These are phyloP conservation scores for Leptinotarsa juncta DNA, from an alignment of 2,888 invertebrate species.

Conservation along the genomic window DNA sequence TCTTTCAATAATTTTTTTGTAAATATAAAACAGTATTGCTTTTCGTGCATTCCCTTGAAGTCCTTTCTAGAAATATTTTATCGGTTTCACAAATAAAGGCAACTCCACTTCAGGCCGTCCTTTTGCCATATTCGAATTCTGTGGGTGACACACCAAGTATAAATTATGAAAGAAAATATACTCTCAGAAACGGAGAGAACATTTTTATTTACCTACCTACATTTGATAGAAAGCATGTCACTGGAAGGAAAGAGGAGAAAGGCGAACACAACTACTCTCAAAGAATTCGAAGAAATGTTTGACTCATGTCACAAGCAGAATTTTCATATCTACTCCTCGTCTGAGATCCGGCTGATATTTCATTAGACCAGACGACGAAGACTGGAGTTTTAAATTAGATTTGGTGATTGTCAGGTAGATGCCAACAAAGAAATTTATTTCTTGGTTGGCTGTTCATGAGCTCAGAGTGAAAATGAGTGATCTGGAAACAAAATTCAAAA, in stretches of 20 bases:
- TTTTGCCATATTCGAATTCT: background rate
- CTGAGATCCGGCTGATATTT: conserved; percentile 1
- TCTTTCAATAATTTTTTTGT: too few species aligned
- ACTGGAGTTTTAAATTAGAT: background rate
- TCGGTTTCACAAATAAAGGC: background rate
- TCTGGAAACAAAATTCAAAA: too few species aligned
- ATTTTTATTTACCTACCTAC: conserved; percentile 22
- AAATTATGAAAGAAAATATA: conserved; percentile 17
- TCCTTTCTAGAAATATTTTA: background rate
- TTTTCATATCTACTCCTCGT: conserved; percentile 19
- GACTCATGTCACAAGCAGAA: conserved; percentile 23
- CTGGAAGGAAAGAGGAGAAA: background rate
- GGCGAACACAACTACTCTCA: background rate
- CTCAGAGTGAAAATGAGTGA: background rate
- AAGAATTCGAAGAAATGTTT: conserved; percentile 19
- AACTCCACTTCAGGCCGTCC: background rate
- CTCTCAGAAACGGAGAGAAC: conserved; percentile 8
- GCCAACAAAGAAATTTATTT: background rate
- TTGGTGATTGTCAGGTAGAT: background rate
- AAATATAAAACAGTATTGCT: too few species aligned
- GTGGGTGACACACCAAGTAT: conserved; percentile 12
- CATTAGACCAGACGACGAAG: background rate
- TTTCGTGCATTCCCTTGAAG: too few species aligned
- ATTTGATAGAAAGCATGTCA: conserved; percentile 29
- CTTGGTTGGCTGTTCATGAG: background rate